Evolutionary conservation across 2,888 invertebrate genomes (phyloP), one percentile per base, ranked within the genome.

Genomic region (Celastrina argiolus): DNA sequence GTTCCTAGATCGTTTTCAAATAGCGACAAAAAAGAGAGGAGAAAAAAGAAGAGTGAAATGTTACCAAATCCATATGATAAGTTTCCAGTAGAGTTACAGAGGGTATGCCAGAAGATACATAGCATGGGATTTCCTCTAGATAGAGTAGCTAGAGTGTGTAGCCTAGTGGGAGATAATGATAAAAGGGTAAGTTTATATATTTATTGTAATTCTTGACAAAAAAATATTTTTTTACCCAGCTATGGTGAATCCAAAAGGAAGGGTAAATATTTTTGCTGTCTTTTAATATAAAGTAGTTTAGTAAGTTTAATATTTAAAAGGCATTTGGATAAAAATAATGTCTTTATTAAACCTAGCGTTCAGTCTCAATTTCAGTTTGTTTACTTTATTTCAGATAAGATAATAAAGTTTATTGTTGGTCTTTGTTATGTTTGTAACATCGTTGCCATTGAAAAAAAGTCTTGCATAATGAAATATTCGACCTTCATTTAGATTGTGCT

Each of bases 81-180:
- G 69, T 73, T 90, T 73, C 85, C 93, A 34, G 80, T 85, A 12
- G 90, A 92, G 65, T 87, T 93, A 67, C 95, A 95, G 81, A 92
- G 89, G 45, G 89, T 96, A 77, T 96, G 95, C 65, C 92, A 93
- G 76, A 94, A 94, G 72, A 94, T 98, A 68, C 94, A 94, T 76
- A 93, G 94, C 69, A 98, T 98, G 98, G 98, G 98, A 1, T 98
- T 98, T 80, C 95, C 96, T 0, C 81, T 96, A 65, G 93, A 95
- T 68, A 93, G 96, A 81, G 97, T 96, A 18, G 94, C 96, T 5
- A 93, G 96, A 75, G 95, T 96, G n/a, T 95, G 95, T 73, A 93
- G 94, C 74, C 90, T 94, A 64, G 90, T 96, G 71, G 97, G 97
- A 68, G 86, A 92, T 92, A 80, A 97, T 90, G 96, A 97, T 85